Evolutionary conservation across 2,797 vertebrate genomes (phyloP).

Genomic region (Eremophila alpestris): DNA sequence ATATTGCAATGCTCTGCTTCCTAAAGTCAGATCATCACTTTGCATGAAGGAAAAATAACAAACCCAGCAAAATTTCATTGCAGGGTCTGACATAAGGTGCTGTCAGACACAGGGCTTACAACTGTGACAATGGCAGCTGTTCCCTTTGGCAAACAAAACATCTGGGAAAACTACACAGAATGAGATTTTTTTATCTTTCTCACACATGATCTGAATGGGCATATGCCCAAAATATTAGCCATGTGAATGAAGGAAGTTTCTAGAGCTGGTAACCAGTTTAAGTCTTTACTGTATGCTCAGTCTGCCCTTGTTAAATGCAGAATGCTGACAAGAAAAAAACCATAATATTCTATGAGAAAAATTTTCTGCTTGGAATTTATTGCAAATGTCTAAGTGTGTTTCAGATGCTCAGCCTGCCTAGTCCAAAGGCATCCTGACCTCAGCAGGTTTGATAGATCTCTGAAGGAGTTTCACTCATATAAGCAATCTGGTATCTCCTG

Average conservation of each 20-base stretch:
- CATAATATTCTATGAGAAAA: background rate
- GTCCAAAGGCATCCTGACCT: background rate
- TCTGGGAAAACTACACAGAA: constrained; percentile 59
- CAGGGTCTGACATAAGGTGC: constrained; percentile 51
- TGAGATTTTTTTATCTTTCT: constrained; percentile 47
- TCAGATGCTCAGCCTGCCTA: background rate
- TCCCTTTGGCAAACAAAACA: constrained; percentile 64
- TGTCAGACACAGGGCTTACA: constrained; percentile 52
- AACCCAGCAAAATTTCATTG: constrained; percentile 18
- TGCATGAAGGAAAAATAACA: constrained; percentile 12
- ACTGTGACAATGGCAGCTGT: constrained; percentile 72
- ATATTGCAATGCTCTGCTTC: background rate
- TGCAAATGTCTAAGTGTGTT: background rate
- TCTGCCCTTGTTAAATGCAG: constrained; percentile 6
- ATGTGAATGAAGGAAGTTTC: constrained; percentile 27
- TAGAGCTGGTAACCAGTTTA: constrained; percentile 6
- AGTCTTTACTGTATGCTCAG: background rate
- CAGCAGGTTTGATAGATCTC: background rate
- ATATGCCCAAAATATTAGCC: constrained; percentile 41
- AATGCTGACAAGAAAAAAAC: background rate
- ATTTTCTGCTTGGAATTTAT: background rate
- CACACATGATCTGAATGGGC: constrained; percentile 43
- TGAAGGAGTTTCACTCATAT: background rate
- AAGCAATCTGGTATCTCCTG: background rate
- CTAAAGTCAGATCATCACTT: constrained; percentile 16